These are phyloP conservation scores for Andrena bucephala DNA, from an alignment of 2,888 invertebrate genomes.

Conservation along the genomic window DNA sequence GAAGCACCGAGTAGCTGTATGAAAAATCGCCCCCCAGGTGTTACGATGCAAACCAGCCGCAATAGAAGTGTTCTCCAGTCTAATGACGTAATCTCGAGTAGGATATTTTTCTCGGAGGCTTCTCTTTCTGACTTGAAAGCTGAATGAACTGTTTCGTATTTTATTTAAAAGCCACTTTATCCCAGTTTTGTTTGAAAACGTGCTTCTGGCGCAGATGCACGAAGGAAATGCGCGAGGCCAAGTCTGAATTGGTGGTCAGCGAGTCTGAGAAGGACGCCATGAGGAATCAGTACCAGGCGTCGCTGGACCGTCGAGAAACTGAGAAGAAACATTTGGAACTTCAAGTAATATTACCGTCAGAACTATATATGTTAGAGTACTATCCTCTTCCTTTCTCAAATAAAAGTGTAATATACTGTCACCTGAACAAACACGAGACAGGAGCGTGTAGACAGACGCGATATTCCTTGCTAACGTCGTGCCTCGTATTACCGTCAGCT, in stretches of 20 bases:
- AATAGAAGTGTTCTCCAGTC: background rate
- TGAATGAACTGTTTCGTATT: background rate
- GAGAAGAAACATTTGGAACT: slow-evolving; percentile 66
- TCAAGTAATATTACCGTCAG: slow-evolving; percentile 34
- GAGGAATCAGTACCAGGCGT: slow-evolving; percentile 60
- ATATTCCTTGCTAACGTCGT: background rate
- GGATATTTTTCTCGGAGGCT: background rate
- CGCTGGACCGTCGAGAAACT: slow-evolving; percentile 56
- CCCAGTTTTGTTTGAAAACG: background rate
- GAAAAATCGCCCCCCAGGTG: background rate
- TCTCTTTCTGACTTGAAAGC: background rate
- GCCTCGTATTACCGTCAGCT: slow-evolving; percentile 58
- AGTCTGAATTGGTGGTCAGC: slow-evolving; percentile 63
- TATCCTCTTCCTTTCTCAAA: no score
- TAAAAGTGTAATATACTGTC: no score
- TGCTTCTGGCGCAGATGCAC: slow-evolving; percentile 60
- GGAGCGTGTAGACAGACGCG: background rate
- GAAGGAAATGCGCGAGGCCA: slow-evolving; percentile 65
- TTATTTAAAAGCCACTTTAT: background rate
- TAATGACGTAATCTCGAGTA: background rate
- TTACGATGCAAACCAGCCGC: background rate
- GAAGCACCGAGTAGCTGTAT: background rate
- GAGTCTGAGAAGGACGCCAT: slow-evolving; percentile 69
- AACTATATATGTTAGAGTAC: background rate
- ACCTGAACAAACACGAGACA: background rate